Percentiles rank a stretch among this genome's conserved stretches.
Evolutionary conservation across 2,113 vertebrate species (phyloP).

Genomic region (Sarotherodon lohbergeri): DNA sequence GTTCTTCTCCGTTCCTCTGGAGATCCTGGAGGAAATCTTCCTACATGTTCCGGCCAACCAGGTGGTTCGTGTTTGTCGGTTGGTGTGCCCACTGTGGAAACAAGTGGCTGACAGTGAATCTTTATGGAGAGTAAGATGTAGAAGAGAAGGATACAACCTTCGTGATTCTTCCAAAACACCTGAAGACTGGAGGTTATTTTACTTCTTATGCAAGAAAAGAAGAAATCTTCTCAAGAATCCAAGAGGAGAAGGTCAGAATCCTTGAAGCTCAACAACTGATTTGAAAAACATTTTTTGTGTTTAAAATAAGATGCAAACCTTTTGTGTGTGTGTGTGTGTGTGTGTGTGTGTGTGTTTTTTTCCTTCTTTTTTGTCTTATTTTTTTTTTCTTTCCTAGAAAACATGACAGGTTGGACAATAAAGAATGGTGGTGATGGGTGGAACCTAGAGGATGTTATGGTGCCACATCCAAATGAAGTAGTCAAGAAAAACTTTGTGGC

Average conservation of each 20-base stretch:
- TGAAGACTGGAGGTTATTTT: slow-evolving; percentile 62
- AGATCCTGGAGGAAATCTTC: slow-evolving; percentile 69
- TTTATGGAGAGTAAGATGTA: slow-evolving; percentile 66
- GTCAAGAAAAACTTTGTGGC: slow-evolving; percentile 67
- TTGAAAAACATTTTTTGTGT: neutral
- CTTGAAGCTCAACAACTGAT: neutral
- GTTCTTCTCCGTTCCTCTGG: slow-evolving; percentile 32
- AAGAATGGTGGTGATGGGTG: slow-evolving; percentile 62
- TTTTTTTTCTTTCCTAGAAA: slow-evolving; percentile 14
- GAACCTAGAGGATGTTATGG: slow-evolving; percentile 3
- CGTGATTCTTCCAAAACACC: neutral
- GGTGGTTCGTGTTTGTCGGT: slow-evolving; percentile 54
- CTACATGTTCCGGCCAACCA: slow-evolving; percentile 43
- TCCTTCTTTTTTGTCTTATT: neutral
- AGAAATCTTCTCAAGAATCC: slow-evolving; percentile 72
- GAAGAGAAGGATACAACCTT: slow-evolving; percentile 51
- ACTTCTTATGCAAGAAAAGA: slow-evolving; percentile 55
- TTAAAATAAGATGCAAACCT: neutral
- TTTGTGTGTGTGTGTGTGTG: neutral
- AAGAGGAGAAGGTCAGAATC: slow-evolving; percentile 52
- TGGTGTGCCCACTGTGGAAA: slow-evolving; percentile 68
- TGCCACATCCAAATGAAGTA: slow-evolving; percentile 38
- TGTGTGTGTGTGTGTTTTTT: neutral
- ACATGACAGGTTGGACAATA: slow-evolving; percentile 50
- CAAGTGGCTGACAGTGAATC: slow-evolving; percentile 62